Evolutionary conservation across 2,888 invertebrate genomes (phyloP).

Genomic region (Trichacis sp.): DNA sequence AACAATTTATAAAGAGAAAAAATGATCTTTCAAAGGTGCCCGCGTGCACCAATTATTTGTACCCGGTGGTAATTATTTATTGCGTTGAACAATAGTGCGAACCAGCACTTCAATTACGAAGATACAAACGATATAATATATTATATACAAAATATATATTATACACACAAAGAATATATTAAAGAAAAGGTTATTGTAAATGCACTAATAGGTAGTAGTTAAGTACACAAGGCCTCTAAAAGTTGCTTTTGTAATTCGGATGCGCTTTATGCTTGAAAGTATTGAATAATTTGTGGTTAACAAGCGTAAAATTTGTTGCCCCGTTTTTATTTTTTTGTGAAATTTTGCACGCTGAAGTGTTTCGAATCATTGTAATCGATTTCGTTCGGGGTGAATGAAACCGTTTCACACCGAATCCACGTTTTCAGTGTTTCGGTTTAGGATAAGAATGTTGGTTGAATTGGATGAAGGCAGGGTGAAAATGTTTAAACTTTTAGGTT

Average conservation of each 20-base stretch:
- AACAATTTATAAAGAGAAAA: constrained; percentile 46
- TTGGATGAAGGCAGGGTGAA: constrained; percentile 35
- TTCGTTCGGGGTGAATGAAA: no score
- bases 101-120: constrained; percentile 48
- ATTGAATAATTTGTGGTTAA: constrained; percentile 52
- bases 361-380: no score
- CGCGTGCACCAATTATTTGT: constrained; percentile 53
- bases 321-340: constrained; percentile 45
- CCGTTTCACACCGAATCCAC: no score
- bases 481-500: constrained; percentile 13
- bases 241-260: constrained; percentile 68
- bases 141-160: constrained; percentile 47
- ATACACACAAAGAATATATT: constrained; percentile 49
- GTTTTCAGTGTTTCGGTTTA: no score
- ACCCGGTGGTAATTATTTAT: constrained; percentile 57
- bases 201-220: constrained; percentile 61
- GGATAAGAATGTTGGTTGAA: constrained; percentile 25
- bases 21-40: constrained; percentile 37
- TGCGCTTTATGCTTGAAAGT: constrained; percentile 61
- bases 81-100: constrained; percentile 46
- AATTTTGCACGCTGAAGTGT: constrained; percentile 3
- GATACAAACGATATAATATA: constrained; percentile 46
- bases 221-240: constrained; percentile 66
- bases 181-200: constrained; percentile 56
- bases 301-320: no score